Base-by-base conservation (phyloP, 2,888 invertebrate species). In the Rhagonycha fulva region DNA sequence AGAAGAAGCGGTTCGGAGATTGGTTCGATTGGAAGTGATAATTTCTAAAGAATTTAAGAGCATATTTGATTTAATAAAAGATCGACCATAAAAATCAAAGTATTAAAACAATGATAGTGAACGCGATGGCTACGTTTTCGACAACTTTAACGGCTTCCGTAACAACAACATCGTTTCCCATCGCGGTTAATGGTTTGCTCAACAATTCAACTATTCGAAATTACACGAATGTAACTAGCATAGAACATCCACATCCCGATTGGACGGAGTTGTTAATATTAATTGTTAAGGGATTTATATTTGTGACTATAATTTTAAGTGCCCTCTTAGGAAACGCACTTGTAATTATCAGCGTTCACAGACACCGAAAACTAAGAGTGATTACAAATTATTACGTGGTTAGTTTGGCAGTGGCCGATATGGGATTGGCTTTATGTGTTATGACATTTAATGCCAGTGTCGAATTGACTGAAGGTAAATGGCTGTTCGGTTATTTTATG, bases 351-450 rank as follows among this genome's bases (percentile, higher is more conserved):
- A 94, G 94, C 83, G 96, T 96, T 26, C 92, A 94, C 81, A 90
- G 95, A 67, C 95, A 96, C 86, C 91, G 95, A 66, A 93, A 94
- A 83, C 90, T 96, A 2, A 90, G 96, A 68, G 95, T 96, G 79
- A 95, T 97, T 85, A 98, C 98, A 70, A 98, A 98, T 88, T 97
- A 96, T 88, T 98, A 98, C 90, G 96, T 98, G 81, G 98, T 98
- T 82, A 97, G 96, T 71, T 88, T 98, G 76, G 98, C 98, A 1
- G 94, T 97, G 84, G 98, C 98, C 61, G 98, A 98, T 85, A 94
- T 98, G 89, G 89, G 98, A 79, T 97, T 98, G 68, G 97, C 97
- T 0, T 88, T 96, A 75, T 95, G 96, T 85, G 96, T 96, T 81
- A 96, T 96, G 96, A 95, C 96, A 76, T 96, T 96, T 87, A 96